Conservation (phyloP, 1,140 invertebrate genomes). For the Hesperophylax magnus region DNA sequence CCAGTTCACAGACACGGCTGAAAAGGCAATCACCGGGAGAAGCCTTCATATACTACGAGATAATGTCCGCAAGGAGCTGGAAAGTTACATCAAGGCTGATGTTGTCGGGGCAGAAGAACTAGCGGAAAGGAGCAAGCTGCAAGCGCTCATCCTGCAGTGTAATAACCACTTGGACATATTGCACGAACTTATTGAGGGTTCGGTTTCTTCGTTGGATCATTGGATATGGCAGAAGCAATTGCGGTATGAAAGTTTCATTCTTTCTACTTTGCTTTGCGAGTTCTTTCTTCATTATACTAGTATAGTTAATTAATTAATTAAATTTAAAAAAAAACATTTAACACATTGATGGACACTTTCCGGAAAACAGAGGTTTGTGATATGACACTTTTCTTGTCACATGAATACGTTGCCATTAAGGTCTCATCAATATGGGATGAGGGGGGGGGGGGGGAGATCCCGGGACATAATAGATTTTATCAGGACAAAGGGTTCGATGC, state of each 20-base stretch:
- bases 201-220: conserved; percentile 76
- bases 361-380: too few species aligned
- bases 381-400: too few species aligned
- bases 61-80: conserved; percentile 63
- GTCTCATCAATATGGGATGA: too few species aligned
- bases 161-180: conserved; percentile 92
- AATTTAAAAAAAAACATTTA: too few species aligned
- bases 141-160: conserved; percentile 90
- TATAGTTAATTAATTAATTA: too few species aligned
- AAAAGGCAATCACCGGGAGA: conserved; percentile 82
- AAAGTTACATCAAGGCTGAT: conserved; percentile 63
- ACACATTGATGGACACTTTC: too few species aligned
- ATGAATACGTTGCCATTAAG: too few species aligned
- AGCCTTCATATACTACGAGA: conserved; percentile 71
- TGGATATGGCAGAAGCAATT: conserved; percentile 98
- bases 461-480: too few species aligned
- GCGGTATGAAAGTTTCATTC: conserved; percentile 71
- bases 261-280: background rate
- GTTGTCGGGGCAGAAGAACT: conserved; percentile 62
- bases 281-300: too few species aligned
- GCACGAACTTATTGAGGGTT: conserved; percentile 80
- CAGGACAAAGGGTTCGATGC: too few species aligned
- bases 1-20: conserved; percentile 85
- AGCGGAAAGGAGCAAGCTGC: conserved; percentile 76
- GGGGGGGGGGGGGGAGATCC: too few species aligned